Evolutionary conservation across 2,113 vertebrate species (phyloP), one percentile per base, ranked within the genome.

Genomic region (Chauna torquata): DNA sequence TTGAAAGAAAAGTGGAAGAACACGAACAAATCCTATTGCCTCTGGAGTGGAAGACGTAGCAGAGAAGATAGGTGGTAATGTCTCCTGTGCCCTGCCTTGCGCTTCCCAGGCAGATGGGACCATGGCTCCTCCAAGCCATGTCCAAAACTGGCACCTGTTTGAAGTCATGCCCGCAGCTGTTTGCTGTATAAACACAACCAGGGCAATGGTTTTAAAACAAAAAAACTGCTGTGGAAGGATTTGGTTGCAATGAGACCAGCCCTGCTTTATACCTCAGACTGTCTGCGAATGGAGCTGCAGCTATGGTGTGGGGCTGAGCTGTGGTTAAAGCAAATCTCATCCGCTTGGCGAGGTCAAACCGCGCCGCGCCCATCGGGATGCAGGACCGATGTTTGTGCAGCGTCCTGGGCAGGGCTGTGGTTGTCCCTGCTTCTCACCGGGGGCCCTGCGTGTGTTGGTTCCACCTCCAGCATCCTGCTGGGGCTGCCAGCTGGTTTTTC

Each of bases 61-160:
- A 1, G 50, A 11, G 42, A 34, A 49, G 76, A 55, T 2, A 4
- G 44, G 58, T 69, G 65, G 11, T 16, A 11, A 8, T 30, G 25
- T 28, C 34, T 10, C 36, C 0, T 0, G 17, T 27, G 55, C 24
- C 49, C 92, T 69, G 54, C 76, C 50, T 70, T 0, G 0, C 14
- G 49, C 40, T 40, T 22, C 54, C 9, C 2, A 1, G 69, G 30
- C 45, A 47, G 74, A 11, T 9, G 16, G 65, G 22, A 62, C 28
- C 12, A 2, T 0, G 0, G 38, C 44, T 79, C 8, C 27, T 36
- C 50, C 27, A 14, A 20, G 6, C 52, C 7, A 1, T 3, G 32
- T 27, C 44, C 49, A 55, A 11, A 68, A 9, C n/a, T 25, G 34
- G 7, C 57, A 27, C 3, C 2, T 23, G 45, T 54, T 27, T 49